phyloP scores from a whole-genome alignment of 2,888 invertebrate species.

The Drosophila neutralis region DNA sequence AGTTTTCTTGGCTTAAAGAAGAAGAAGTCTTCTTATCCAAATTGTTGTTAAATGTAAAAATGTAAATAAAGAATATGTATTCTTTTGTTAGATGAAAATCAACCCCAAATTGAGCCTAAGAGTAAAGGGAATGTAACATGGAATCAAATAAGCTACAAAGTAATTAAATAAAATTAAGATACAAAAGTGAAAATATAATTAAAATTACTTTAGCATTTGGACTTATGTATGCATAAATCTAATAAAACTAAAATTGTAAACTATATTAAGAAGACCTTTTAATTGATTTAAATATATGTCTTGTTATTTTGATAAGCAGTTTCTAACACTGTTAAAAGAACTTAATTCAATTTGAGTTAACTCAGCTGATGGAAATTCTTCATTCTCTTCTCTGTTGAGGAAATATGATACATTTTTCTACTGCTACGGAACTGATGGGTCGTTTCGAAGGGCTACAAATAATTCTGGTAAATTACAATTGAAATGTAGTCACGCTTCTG shows the following conservation, averaged over 20 bases:
- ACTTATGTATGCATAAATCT: not conserved
- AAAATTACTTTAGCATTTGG: not conserved
- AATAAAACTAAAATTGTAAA: not conserved
- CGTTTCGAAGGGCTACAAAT: not conserved
- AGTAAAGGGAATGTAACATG: not conserved
- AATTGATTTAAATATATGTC: not conserved
- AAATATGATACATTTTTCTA: not conserved
- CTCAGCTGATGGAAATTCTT: not conserved
- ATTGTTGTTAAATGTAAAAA: not conserved
- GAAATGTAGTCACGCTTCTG: not conserved
- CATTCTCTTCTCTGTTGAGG: not conserved
- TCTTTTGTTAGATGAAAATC: not conserved
- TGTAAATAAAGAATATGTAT: too few species aligned
- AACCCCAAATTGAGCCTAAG: not conserved
- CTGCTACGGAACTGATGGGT: not conserved
- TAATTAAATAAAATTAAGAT: not conserved
- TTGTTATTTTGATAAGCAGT: not conserved
- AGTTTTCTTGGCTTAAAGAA: not conserved
- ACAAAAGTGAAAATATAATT: not conserved
- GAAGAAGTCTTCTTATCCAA: not conserved
- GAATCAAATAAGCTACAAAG: not conserved
- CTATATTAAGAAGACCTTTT: not conserved
- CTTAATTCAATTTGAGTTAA: not conserved
- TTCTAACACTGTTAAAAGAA: not conserved
- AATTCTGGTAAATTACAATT: not conserved